Conservation (phyloP, 2,888 invertebrate genomes). For the Thera britannica region DNA sequence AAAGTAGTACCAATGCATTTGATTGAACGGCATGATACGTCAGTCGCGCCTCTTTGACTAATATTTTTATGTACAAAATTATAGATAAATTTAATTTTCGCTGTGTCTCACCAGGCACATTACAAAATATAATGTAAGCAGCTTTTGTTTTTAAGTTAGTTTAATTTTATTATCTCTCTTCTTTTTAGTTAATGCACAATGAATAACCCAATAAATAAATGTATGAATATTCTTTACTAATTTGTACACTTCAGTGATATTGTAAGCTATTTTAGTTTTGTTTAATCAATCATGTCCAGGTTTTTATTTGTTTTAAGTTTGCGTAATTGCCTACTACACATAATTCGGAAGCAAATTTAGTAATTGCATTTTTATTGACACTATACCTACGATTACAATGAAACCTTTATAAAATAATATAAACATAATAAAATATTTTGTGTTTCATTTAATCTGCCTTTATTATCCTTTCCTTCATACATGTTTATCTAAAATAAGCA, state of each 20-base stretch:
- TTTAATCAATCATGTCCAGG: constrained; percentile 46
- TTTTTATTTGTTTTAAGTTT: constrained; percentile 61
- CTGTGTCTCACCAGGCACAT: constrained; percentile 53
- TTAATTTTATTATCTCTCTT: constrained; percentile 66
- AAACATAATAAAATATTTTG: constrained; percentile 58
- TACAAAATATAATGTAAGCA: constrained; percentile 69
- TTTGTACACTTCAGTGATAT: constrained; percentile 52
- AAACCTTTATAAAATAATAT: constrained; percentile 80
- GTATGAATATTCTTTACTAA: constrained; percentile 56
- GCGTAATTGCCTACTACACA: constrained; percentile 83
- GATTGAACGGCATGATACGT: background rate
- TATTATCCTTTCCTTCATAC: background rate
- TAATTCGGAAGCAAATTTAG: constrained; percentile 74
- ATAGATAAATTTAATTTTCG: constrained; percentile 33
- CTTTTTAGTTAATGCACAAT: constrained; percentile 77
- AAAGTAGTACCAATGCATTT: too few relatives aligned
- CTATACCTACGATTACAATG: constrained; percentile 81
- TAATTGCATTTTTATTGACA: constrained; percentile 78
- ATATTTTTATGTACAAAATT: constrained; percentile 39
- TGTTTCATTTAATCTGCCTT: constrained; percentile 57
- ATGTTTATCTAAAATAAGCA: too few relatives aligned
- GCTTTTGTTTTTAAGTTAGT: constrained; percentile 72
- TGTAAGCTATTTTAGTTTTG: constrained; percentile 45
- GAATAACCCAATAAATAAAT: constrained; percentile 69
- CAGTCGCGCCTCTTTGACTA: constrained; percentile 20